Conservation (phyloP, 1,140 invertebrate genomes). For the Grapholita molesta region DNA sequence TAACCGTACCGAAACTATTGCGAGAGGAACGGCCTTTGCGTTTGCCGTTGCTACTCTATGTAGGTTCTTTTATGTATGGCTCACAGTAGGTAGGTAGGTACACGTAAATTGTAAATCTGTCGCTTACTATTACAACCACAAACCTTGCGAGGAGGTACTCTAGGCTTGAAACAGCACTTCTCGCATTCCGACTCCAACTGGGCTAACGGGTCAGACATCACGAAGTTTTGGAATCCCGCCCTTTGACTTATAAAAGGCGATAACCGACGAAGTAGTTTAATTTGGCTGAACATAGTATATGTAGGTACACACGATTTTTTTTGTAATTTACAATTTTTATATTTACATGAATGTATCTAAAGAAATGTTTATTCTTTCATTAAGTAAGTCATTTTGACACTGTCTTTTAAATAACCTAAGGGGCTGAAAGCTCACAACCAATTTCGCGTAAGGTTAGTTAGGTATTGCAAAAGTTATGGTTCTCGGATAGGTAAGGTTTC, state of each 20-base stretch:
- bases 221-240: constrained; percentile 46
- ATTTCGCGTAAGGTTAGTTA: not conserved
- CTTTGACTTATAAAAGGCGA: constrained; percentile 6
- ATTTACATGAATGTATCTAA: not conserved
- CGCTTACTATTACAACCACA: constrained; percentile 21
- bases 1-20: too few relatives aligned
- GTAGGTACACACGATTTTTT: not conserved
- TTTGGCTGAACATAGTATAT: not conserved
- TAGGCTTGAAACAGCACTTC: constrained; percentile 43
- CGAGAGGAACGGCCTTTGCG: too few relatives aligned
- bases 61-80: too few relatives aligned
- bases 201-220: constrained; percentile 46
- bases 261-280: not conserved
- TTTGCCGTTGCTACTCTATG: too few relatives aligned
- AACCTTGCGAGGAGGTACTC: constrained; percentile 55
- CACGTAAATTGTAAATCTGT: too few relatives aligned
- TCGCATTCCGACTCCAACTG: constrained; percentile 53
- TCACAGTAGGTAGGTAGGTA: too few relatives aligned
- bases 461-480: too few relatives aligned
- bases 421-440: not conserved
- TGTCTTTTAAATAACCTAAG: too few relatives aligned
- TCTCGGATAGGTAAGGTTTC: too few relatives aligned
- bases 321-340: constrained; percentile 3
- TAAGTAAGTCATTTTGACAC: not conserved
- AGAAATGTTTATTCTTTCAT: not conserved